Percentiles rank a stretch among this genome's conserved stretches.
phyloP scores from a whole-genome alignment of 2,113 vertebrate species.

The Tychaedon coryphoeus region DNA sequence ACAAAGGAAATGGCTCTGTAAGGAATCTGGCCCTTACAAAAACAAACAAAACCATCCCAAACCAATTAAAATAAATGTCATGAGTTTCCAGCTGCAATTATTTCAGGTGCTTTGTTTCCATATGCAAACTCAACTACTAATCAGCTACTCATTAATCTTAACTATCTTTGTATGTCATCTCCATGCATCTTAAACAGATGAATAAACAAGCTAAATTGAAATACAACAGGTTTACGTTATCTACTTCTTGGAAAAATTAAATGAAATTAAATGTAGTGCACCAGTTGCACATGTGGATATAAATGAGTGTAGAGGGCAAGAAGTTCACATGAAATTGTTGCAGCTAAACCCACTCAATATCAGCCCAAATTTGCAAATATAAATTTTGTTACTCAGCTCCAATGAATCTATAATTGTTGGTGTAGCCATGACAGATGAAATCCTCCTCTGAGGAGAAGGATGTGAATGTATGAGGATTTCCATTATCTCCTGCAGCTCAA shows the following conservation, averaged over 20 bases:
- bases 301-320: not conserved
- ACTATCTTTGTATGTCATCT: constrained; percentile 30
- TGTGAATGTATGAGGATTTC: not conserved
- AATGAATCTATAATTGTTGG: not conserved
- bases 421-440: not conserved
- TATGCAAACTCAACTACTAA: not conserved
- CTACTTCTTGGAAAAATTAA: constrained; percentile 21
- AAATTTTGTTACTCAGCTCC: not conserved
- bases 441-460: not conserved
- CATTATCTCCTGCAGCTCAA: not conserved
- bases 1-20: not conserved
- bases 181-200: constrained; percentile 36
- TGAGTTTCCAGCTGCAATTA: constrained; percentile 31
- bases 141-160: constrained; percentile 56
- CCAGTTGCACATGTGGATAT: not conserved
- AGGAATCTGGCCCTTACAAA: not conserved
- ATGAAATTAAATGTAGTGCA: not conserved
- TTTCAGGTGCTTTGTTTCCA: constrained; percentile 53
- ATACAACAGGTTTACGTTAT: not conserved
- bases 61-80: constrained; percentile 19
- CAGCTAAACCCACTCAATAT: not conserved
- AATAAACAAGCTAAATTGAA: constrained; percentile 56
- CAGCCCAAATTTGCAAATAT: not conserved
- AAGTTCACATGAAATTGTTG: not conserved
- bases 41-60: not conserved